Percentiles rank a stretch among this genome's conserved stretches.
Evolutionary conservation across 2,797 vertebrate genomes (phyloP).

Genomic region (Anomalospiza imberbis): DNA sequence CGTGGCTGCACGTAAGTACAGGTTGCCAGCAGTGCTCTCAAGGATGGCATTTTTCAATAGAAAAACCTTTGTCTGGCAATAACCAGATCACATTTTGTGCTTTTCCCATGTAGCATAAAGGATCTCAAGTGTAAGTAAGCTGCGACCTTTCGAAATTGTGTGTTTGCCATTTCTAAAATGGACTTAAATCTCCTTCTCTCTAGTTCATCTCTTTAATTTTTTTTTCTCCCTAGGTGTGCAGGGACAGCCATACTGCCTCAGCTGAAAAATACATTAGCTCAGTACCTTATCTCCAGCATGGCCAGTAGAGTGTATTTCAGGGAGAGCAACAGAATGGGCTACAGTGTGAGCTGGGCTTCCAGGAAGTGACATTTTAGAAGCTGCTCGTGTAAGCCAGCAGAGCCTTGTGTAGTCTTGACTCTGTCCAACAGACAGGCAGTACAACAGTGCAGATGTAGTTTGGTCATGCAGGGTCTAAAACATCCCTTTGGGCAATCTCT

Average conservation of each 20-base stretch:
- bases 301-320: background rate
- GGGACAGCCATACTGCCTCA: background rate
- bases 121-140: background rate
- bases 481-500: background rate
- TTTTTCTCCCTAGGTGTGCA: background rate
- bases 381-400: background rate
- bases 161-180: background rate
- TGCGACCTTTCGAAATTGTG: fast-evolving
- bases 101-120: background rate
- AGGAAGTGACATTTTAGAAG: background rate
- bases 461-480: background rate
- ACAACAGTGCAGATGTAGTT: background rate
- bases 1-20: conserved; percentile 92
- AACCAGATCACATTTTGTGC: background rate
- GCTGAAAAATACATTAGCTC: background rate
- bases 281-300: background rate
- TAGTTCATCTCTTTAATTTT: background rate
- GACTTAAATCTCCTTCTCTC: background rate
- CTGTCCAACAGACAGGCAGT: background rate
- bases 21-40: background rate
- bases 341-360: background rate
- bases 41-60: background rate
- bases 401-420: background rate
- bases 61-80: background rate
- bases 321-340: background rate